Evolutionary conservation across 2,888 invertebrate species (phyloP).

Genomic region (Megalurothrips usitatus): DNA sequence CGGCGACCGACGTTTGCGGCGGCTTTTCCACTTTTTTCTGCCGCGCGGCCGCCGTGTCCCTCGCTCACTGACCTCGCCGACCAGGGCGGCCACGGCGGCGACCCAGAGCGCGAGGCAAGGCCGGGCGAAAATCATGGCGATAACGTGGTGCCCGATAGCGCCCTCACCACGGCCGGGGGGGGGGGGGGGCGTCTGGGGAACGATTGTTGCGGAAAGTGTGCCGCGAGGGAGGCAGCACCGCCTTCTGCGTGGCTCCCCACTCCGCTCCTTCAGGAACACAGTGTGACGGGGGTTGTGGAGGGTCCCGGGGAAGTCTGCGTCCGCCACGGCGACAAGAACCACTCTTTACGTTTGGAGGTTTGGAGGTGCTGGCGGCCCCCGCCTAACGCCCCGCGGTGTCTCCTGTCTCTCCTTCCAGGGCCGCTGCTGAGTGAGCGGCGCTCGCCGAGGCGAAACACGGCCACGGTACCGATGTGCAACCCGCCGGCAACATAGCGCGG

Average conservation of each 20-base stretch:
- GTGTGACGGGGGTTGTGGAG: no score
- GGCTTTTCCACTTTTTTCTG: no score
- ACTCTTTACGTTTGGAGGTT: no score
- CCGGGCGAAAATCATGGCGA: background rate
- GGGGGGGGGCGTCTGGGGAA: background rate
- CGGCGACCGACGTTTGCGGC: no score
- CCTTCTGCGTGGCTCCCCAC: background rate
- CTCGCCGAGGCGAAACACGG: background rate
- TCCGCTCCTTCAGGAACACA: no score
- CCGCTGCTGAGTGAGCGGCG: background rate
- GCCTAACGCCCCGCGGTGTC: background rate
- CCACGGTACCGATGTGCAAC: background rate
- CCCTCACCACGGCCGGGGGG: background rate
- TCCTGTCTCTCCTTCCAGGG: background rate
- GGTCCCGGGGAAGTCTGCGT: no score
- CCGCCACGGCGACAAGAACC: no score
- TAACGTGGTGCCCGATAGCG: background rate
- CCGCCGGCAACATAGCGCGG: constrained; percentile 8
- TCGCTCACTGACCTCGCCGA: background rate
- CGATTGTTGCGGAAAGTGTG: no score
- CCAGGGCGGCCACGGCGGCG: background rate
- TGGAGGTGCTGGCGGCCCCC: no score
- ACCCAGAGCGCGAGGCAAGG: background rate
- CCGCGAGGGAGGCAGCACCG: background rate
- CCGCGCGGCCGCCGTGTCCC: no score